A percentile compares a stretch with the other conserved stretches of the same genome.
Conservation (phyloP, 2,888 invertebrate genomes). For the Sthenelais limicola region DNA sequence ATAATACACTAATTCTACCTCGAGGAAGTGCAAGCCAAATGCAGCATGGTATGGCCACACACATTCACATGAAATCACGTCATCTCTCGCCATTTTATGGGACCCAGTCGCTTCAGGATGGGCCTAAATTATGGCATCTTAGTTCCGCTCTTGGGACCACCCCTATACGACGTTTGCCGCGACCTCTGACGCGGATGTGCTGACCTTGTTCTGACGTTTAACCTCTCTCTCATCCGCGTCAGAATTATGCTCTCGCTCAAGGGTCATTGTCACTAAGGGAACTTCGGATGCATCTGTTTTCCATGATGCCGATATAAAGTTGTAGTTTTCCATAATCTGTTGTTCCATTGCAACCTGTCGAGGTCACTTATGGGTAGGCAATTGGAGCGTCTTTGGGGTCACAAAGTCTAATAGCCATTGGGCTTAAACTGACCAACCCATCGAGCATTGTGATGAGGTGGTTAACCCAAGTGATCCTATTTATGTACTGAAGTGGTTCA, state of each 20-base stretch:
- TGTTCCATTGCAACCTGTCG: neutral
- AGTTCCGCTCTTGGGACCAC: neutral
- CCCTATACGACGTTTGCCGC: constrained; percentile 1
- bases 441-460: too few species aligned
- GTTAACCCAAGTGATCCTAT: too few species aligned
- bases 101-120: neutral
- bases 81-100: neutral
- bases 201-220: neutral
- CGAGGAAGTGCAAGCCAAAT: neutral
- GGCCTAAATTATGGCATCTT: neutral
- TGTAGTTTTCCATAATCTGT: constrained; percentile 4
- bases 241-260: neutral
- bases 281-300: neutral
- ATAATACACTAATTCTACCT: constrained; percentile 5
- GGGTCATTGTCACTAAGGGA: constrained; percentile 9
- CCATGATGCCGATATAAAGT: neutral
- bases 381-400: too few species aligned
- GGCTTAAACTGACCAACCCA: too few species aligned
- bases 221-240: neutral
- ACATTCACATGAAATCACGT: constrained; percentile 5
- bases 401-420: too few species aligned
- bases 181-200: neutral
- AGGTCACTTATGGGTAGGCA: too few species aligned
- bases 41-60: neutral
- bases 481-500: too few species aligned